phyloP scores from a whole-genome alignment of 2,113 vertebrate genomes.

The Lipophrys pholis region DNA sequence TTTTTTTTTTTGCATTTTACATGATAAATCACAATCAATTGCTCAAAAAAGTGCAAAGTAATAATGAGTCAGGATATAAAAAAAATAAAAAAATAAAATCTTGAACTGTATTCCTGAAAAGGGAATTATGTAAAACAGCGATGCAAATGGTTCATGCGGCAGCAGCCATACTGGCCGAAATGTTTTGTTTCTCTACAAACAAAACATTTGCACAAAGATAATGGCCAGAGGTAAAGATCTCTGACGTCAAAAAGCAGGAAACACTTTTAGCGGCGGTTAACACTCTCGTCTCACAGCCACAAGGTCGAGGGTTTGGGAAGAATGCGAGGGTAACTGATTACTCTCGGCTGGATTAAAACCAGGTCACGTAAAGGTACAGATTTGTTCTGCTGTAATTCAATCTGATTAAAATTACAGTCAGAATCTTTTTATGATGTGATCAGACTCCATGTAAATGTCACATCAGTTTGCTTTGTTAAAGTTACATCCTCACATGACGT shows the following conservation, averaged over 20 bases:
- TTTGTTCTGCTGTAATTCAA: too few species aligned
- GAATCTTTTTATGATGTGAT: too few species aligned
- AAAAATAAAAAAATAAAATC: constrained; percentile 11
- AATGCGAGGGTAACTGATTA: too few species aligned
- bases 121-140: neutral
- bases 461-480: too few species aligned
- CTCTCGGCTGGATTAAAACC: too few species aligned
- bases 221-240: neutral
- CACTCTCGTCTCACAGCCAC: too few species aligned
- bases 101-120: neutral
- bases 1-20: neutral
- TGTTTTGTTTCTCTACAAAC: neutral
- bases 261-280: too few species aligned
- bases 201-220: neutral
- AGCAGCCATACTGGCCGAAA: neutral
- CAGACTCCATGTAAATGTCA: too few species aligned
- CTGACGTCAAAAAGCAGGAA: neutral
- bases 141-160: neutral
- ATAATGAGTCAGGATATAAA: neutral
- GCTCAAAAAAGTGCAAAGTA: neutral
- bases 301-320: too few species aligned
- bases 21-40: neutral
- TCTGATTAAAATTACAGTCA: too few species aligned
- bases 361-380: too few species aligned
- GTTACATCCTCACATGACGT: too few species aligned